A percentile compares a stretch with the other conserved stretches of the same genome.
These are phyloP conservation scores for Mergus octosetaceus DNA, from an alignment of 2,797 vertebrate species.

Conservation along the genomic window DNA sequence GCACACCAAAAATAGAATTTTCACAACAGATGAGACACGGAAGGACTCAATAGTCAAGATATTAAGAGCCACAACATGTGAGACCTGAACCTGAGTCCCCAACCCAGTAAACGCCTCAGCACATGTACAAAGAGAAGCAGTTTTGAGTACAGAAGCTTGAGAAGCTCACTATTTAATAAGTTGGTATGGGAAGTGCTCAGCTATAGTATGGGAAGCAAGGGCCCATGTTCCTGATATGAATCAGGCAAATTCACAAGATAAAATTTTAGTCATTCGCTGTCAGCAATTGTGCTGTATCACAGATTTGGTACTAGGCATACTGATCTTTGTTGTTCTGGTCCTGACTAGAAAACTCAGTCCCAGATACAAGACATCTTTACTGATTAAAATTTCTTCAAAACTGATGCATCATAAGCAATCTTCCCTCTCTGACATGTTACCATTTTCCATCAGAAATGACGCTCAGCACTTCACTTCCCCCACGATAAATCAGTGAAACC, in stretches of 20 bases:
- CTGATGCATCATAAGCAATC: background rate
- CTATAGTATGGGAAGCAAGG: background rate
- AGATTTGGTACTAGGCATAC: background rate
- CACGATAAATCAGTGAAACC: background rate
- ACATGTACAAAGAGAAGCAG: background rate
- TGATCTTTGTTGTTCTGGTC: background rate
- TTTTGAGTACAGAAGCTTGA: background rate
- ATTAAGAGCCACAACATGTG: background rate
- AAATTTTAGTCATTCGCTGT: background rate
- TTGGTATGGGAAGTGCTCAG: background rate
- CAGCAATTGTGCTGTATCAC: background rate
- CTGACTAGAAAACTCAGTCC: background rate
- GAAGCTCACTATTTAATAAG: background rate
- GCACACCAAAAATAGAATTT: background rate
- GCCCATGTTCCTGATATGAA: background rate
- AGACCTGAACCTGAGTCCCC: background rate
- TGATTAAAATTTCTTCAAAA: background rate
- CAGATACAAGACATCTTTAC: background rate
- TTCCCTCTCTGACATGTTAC: background rate
- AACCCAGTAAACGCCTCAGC: background rate
- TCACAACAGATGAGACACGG: background rate
- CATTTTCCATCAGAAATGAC: background rate
- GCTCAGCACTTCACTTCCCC: fast-evolving
- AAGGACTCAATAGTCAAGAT: background rate
- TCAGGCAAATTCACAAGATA: background rate